Evolutionary conservation across 2,797 vertebrate species (phyloP), one percentile per base, ranked within the genome.

Genomic region (Coilia nasus): DNA sequence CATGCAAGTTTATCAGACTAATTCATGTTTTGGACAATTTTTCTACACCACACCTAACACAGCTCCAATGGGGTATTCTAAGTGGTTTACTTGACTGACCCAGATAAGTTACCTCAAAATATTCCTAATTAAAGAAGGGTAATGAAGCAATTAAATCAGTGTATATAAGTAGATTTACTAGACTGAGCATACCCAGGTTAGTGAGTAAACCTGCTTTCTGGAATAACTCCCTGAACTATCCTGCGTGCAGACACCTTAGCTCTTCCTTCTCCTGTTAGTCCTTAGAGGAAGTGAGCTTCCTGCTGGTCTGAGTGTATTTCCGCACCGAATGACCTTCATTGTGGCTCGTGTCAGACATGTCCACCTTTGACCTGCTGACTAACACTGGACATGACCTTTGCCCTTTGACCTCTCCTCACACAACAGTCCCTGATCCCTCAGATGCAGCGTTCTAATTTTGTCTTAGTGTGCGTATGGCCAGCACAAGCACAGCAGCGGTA

Each of bases 361-460:
- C 17, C 17, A 78, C 17, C 71, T 78, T 23, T 88, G 83, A 89
- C 84, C 84, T 89, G 62, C 59, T 85, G 82, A 83, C 84, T 47
- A 83, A 80, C 78, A 60, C 83, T 81, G 85, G 57, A 19, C 31
- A 44, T 78, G 31, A 44, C 71, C 71, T 6, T 44, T 78, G 71
- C 71, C 71, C 71, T 78, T 44, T 78, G 71, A 44, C 35, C 71
- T 78, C 71, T 17, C 31, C 31, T 54, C 2, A 44, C 17, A 44
- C 71, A 44, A 44, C 71, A 44, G 15, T 21, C 2, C 17, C 71
- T 78, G 71, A 78, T 78, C 71, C 71, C 71, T 41, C 41, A 88
- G 83, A 85, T 85, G 50, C 82, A 28, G 84, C 11, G 46, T 46
- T 86, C 88, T 87, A 87, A 89, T 90, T 89, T 87, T 83, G 84